phyloP scores from a whole-genome alignment of 2,797 vertebrate genomes.

The Sebastiscus albofasciatus region DNA sequence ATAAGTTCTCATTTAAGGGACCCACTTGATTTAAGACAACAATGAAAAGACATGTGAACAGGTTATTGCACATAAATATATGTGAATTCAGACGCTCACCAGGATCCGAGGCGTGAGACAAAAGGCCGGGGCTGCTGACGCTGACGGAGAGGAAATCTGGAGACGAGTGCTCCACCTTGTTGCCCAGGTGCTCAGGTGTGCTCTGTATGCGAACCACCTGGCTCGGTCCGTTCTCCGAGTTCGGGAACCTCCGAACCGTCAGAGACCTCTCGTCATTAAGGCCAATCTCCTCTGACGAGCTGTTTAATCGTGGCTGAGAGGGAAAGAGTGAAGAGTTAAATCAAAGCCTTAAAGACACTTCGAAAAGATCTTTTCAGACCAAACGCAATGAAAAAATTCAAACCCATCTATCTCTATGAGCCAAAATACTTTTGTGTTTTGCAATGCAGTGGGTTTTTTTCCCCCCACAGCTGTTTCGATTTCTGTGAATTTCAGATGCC shows the following conservation, averaged over 20 bases:
- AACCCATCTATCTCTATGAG: too few species aligned
- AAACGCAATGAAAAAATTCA: too few species aligned
- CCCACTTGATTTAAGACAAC: background rate
- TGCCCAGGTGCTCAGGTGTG: slow-evolving; percentile 84
- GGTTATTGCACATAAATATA: background rate
- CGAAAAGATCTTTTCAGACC: background rate
- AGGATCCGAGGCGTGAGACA: slow-evolving; percentile 77
- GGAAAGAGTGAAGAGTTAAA: background rate
- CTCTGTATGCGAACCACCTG: slow-evolving; percentile 87
- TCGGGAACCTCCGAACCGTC: slow-evolving; percentile 90
- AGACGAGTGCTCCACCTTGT: slow-evolving; percentile 69
- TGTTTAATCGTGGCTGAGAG: slow-evolving; percentile 88
- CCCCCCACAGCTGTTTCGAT: too few species aligned
- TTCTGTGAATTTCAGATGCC: too few species aligned
- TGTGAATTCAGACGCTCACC: slow-evolving; percentile 51
- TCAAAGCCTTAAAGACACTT: background rate
- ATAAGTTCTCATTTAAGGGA: slow-evolving; percentile 23
- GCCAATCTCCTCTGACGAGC: slow-evolving; percentile 87
- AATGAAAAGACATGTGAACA: background rate
- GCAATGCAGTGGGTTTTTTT: too few species aligned
- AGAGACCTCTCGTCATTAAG: slow-evolving; percentile 87
- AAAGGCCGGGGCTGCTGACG: slow-evolving; percentile 88
- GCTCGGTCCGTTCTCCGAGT: slow-evolving; percentile 82
- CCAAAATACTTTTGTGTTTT: too few species aligned
- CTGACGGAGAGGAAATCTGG: slow-evolving; percentile 86